These are phyloP conservation scores for Quiscalus mexicanus DNA, from an alignment of 2,113 vertebrate genomes.

Conservation along the genomic window DNA sequence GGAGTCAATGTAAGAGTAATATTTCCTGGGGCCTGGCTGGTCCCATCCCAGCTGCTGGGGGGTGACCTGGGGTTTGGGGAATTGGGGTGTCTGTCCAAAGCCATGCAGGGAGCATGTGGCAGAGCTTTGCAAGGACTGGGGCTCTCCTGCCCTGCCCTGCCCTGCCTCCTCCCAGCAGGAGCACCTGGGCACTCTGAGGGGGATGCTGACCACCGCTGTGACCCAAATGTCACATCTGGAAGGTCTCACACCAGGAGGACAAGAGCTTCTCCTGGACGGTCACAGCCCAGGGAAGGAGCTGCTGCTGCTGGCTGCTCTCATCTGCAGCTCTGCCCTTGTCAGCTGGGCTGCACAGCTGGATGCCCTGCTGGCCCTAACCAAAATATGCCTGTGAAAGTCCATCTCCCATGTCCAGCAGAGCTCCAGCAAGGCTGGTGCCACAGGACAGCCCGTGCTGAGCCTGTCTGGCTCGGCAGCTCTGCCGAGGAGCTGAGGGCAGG, in stretches of 20 bases:
- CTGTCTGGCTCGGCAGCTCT: not conserved
- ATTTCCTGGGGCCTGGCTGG: not conserved
- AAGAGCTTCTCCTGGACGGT: not conserved
- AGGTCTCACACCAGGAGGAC: not conserved
- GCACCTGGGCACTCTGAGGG: not conserved
- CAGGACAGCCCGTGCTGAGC: not conserved
- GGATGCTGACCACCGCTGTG: fast-evolving
- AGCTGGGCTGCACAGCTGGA: not conserved
- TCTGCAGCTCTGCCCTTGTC: not conserved
- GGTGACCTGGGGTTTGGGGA: not conserved
- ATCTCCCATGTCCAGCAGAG: not conserved
- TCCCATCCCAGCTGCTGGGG: not conserved
- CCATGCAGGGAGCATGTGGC: fast-evolving
- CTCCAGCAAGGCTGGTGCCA: not conserved
- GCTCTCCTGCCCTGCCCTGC: not conserved
- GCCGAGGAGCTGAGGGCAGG: not conserved
- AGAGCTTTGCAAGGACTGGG: not conserved
- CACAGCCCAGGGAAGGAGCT: not conserved
- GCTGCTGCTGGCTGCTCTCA: not conserved
- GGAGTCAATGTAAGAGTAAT: not conserved
- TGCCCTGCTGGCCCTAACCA: not conserved
- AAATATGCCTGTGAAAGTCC: fast-evolving
- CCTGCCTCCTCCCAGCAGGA: not conserved
- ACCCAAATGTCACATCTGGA: not conserved
- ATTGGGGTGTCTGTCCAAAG: not conserved